Conservation (phyloP, 2,113 vertebrate species). For the Gadus chalcogrammus region DNA sequence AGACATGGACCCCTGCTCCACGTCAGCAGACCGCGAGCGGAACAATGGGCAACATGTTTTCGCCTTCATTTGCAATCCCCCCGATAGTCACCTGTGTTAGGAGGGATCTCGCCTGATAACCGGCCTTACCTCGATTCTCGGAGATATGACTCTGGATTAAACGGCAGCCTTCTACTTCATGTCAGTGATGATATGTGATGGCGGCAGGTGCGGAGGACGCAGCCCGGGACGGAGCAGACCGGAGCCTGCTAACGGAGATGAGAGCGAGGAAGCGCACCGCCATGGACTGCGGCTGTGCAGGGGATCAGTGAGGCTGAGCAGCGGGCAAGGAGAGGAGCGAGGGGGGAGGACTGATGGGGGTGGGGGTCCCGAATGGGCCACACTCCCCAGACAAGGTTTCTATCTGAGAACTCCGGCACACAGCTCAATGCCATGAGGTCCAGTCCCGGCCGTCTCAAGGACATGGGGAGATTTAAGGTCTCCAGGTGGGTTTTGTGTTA, state of each 20-base stretch:
- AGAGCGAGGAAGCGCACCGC: constrained; percentile 52
- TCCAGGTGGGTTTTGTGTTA: not conserved
- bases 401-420: constrained; percentile 22
- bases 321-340: constrained; percentile 32
- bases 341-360: constrained; percentile 25
- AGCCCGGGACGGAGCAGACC: constrained; percentile 40
- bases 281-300: constrained; percentile 70
- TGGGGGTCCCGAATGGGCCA: constrained; percentile 45
- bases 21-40: constrained; percentile 43
- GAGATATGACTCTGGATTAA: constrained; percentile 61
- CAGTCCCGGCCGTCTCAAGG: constrained; percentile 35
- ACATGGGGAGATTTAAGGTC: constrained; percentile 28
- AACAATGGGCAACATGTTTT: constrained; percentile 5
- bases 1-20: constrained; percentile 35
- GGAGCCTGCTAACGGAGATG: constrained; percentile 38
- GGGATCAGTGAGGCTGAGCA: constrained; percentile 34
- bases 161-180: constrained; percentile 56
- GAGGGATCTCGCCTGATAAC: no score
- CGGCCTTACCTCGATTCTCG: constrained; percentile 66
- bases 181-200: constrained; percentile 32
- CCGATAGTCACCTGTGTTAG: constrained; percentile 9
- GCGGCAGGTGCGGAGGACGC: constrained; percentile 45
- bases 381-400: constrained; percentile 29
- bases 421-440: constrained; percentile 14
- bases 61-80: not conserved